These are phyloP conservation scores for Cossypha caffra DNA, from an alignment of 2,797 vertebrate species.

Conservation along the genomic window DNA sequence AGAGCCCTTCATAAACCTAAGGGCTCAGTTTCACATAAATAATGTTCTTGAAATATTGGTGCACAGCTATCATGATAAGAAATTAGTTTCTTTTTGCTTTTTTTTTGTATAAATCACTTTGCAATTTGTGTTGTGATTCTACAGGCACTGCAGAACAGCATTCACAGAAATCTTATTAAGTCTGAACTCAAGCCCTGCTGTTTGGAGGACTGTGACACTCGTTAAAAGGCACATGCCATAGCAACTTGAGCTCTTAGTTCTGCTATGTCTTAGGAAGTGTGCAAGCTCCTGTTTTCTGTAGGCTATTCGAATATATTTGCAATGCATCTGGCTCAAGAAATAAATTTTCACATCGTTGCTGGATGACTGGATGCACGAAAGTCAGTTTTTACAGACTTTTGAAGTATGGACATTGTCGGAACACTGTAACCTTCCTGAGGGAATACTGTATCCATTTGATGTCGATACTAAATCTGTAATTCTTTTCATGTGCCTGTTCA, in stretches of 20 bases:
- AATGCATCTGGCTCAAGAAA: not conserved
- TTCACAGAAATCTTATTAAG: not conserved
- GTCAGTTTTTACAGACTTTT: not conserved
- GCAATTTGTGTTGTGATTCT: not conserved
- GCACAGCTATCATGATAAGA: not conserved
- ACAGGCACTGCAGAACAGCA: not conserved
- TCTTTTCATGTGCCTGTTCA: not conserved
- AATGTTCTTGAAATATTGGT: not conserved
- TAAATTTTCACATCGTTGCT: not conserved
- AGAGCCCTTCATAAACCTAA: not conserved
- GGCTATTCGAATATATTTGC: not conserved
- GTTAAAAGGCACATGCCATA: not conserved
- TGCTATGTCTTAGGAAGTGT: not conserved
- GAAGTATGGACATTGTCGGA: not conserved
- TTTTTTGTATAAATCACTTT: not conserved
- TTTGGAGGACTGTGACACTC: not conserved
- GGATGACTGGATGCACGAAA: not conserved
- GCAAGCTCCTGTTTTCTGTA: not conserved
- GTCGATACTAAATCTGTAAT: fast-evolving
- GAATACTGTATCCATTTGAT: not conserved
- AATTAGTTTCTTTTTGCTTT: not conserved
- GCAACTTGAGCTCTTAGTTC: not conserved
- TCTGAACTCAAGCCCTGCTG: not conserved
- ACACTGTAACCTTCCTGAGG: not conserved
- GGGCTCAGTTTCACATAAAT: not conserved